Base-by-base conservation (phyloP, 2,888 invertebrate genomes). In the Dorcus hopei region DNA sequence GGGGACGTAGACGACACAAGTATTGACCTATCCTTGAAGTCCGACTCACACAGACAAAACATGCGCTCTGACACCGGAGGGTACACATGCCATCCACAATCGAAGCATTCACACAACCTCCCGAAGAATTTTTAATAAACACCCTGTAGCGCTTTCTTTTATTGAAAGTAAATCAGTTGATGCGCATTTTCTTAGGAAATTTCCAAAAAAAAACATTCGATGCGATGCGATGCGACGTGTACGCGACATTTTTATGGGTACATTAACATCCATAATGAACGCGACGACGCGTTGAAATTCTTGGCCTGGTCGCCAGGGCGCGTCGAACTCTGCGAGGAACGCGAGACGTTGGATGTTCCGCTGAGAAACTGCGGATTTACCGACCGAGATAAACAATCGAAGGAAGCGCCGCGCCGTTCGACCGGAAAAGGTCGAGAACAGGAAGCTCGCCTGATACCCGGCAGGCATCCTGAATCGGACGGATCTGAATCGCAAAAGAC, bases 1-100 rank as follows among this genome's bases (percentile, higher is more conserved):
- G 58, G 49, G 43, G 49, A 58, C 49, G 52, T 55, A 60, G 59
- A 49, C 53, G 52, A 43, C 43, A 33, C 26, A 56, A 57, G 61
- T 61, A 61, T 57, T 61, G 57, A 61, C 61, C 61, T 61, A 57
- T 57, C 61, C 61, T 50, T 57, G 50, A 62, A 64, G 64, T 58
- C 55, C 52, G 62, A 41, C 58, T 65, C 49, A 65, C 65, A 61
- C 52, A 49, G 54, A 43, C 16, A 57, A 62, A 47, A 39, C 26
- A 51, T 11, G 19, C 19, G 19, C 19, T 19, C 19, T 19, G 19
- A 19, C 19, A 19, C 3, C 2, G 19, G 19, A 19, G 19, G 19
- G 2, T 19, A 19, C 19, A 33, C 26, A 33, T 33, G 7, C 26
- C 4, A 33, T 1, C 26, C 26, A 33, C 26, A 33, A 33, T 33